These are phyloP conservation scores for Laothoe populi DNA, from an alignment of 2,888 invertebrate species.

Conservation along the genomic window DNA sequence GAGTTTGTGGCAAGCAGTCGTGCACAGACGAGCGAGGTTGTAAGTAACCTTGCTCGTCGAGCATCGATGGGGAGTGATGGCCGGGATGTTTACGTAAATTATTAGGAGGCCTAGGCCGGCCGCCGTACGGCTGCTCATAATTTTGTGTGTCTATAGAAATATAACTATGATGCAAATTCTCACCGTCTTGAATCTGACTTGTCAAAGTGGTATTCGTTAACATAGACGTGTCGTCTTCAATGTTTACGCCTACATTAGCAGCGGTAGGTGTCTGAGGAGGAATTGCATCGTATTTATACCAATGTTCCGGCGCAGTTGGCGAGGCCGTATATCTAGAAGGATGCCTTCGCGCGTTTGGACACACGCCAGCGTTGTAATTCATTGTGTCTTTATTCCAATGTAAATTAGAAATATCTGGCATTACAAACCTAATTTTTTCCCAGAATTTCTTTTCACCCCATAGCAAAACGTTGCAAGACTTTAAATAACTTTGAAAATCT, in stretches of 20 bases:
- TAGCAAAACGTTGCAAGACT: constrained; percentile 89
- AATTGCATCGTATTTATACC: constrained; percentile 88
- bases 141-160: constrained; percentile 87
- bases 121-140: constrained; percentile 79
- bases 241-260: constrained; percentile 77
- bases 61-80: constrained; percentile 75
- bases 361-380: constrained; percentile 81
- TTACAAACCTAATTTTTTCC: constrained; percentile 93
- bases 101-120: constrained; percentile 76
- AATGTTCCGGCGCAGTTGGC: constrained; percentile 88
- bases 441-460: constrained; percentile 95
- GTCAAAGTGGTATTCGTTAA: constrained; percentile 85
- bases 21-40: constrained; percentile 81
- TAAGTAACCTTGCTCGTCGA: constrained; percentile 82
- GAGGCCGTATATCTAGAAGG: constrained; percentile 89
- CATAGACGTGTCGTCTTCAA: constrained; percentile 86
- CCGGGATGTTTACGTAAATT: constrained; percentile 76
- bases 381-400: constrained; percentile 85
- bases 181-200: constrained; percentile 87
- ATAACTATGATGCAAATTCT: constrained; percentile 88
- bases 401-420: constrained; percentile 90
- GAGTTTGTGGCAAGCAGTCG: constrained; percentile 81
- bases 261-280: constrained; percentile 83
- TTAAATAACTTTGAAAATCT: constrained; percentile 89
- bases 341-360: constrained; percentile 85